phyloP scores from a whole-genome alignment of 1,140 invertebrate genomes.

The Drosophila ambigua region DNA sequence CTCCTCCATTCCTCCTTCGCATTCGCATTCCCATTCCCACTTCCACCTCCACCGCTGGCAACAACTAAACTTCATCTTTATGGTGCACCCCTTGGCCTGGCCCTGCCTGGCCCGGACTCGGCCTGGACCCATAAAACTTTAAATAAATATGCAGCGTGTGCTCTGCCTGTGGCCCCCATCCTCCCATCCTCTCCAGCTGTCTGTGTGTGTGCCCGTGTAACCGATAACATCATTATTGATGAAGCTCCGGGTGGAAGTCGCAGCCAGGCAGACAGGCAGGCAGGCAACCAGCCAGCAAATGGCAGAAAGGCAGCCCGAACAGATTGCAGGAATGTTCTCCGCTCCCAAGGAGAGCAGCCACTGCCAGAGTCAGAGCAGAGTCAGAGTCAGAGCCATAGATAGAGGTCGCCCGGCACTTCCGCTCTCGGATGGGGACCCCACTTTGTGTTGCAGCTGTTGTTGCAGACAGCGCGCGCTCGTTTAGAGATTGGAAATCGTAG shows the following conservation, averaged over 20 bases:
- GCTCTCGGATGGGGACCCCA: slow-evolving; percentile 6
- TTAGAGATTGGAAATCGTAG: slow-evolving; percentile 81
- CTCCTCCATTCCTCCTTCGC: slow-evolving; percentile 7
- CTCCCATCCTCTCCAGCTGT: slow-evolving; percentile 34
- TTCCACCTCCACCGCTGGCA: no score
- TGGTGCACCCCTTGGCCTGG: slow-evolving; percentile 45
- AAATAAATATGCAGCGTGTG: slow-evolving; percentile 79
- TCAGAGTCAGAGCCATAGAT: slow-evolving; percentile 36
- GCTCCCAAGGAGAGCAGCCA: slow-evolving; percentile 53
- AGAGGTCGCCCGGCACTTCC: slow-evolving; percentile 42
- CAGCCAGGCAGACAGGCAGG: slow-evolving; percentile 14
- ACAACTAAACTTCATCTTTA: slow-evolving; percentile 31
- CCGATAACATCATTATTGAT: slow-evolving; percentile 82
- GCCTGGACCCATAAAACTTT: slow-evolving; percentile 69
- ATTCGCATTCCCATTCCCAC: neutral
- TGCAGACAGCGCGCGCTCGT: slow-evolving; percentile 49
- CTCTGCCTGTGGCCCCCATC: slow-evolving; percentile 18
- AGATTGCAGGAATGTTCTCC: slow-evolving; percentile 73
- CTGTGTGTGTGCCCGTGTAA: slow-evolving; percentile 63
- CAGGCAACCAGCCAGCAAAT: slow-evolving; percentile 52
- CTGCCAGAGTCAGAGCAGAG: slow-evolving; percentile 15
- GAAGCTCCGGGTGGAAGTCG: slow-evolving; percentile 65
- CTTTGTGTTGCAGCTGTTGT: slow-evolving; percentile 24
- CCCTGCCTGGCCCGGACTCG: slow-evolving; percentile 41
- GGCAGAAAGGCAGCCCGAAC: slow-evolving; percentile 72